Conservation (phyloP, 2,797 vertebrate genomes). For the Okamejei kenojei region DNA sequence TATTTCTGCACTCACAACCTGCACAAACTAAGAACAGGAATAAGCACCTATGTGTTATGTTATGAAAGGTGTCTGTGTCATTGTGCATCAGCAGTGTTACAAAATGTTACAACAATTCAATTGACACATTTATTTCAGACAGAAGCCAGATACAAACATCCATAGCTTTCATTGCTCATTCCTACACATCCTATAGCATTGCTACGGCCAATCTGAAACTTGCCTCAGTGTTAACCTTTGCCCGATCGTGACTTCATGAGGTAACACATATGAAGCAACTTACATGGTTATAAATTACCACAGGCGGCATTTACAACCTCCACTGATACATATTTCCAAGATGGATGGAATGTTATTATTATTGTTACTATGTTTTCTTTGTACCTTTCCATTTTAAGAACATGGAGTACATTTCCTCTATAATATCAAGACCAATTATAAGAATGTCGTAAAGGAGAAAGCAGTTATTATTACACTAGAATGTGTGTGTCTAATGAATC, state of each 20-base stretch:
- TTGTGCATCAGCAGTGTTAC: not conserved
- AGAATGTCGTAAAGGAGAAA: too few species aligned
- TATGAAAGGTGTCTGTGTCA: not conserved
- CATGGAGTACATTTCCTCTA: too few species aligned
- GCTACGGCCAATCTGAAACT: not conserved
- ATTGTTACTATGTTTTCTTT: too few species aligned
- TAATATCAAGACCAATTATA: too few species aligned
- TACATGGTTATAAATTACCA: not conserved
- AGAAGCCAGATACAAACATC: not conserved
- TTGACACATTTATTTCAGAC: not conserved
- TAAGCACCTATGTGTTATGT: not conserved
- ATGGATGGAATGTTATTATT: too few species aligned
- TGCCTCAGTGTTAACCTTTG: not conserved
- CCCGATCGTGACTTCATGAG: not conserved
- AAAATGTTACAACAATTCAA: too few species aligned
- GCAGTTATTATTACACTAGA: too few species aligned
- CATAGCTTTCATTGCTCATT: not conserved
- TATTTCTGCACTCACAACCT: not conserved
- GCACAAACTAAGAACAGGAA: not conserved
- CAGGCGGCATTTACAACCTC: too few species aligned
- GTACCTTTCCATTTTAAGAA: too few species aligned
- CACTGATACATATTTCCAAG: too few species aligned
- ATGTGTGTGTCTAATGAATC: too few species aligned
- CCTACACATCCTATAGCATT: not conserved
- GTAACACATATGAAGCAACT: not conserved